Evolutionary conservation across 2,113 vertebrate species (phyloP).

Genomic region (Xiphorhynchus elegans): DNA sequence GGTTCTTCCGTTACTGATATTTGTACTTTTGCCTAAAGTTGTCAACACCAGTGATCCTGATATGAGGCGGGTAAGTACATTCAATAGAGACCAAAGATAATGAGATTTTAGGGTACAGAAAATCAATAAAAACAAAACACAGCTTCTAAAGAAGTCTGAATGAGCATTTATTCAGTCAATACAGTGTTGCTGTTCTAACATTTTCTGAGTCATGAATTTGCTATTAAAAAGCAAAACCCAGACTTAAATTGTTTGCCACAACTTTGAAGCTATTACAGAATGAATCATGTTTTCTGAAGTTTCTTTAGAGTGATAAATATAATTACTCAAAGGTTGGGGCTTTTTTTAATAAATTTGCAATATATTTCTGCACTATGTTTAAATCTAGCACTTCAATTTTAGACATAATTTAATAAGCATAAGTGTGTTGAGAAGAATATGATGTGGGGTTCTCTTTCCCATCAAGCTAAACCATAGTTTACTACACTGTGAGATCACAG

Average conservation of each 20-base stretch:
- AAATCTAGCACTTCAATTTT: background rate
- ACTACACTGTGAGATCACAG: background rate
- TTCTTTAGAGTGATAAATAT: background rate
- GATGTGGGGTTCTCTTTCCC: background rate
- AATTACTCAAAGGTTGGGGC: background rate
- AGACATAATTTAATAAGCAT: background rate
- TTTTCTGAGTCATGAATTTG: background rate
- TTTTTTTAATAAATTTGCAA: background rate
- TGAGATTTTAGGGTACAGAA: background rate
- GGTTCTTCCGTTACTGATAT: constrained; percentile 96
- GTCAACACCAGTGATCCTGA: constrained; percentile 99
- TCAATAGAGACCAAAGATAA: background rate
- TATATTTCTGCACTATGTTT: background rate
- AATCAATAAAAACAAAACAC: background rate
- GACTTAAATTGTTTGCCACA: background rate
- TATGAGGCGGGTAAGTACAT: constrained; percentile 91
- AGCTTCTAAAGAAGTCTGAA: background rate
- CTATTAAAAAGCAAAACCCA: background rate
- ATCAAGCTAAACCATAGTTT: background rate
- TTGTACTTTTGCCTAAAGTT: constrained; percentile 96
- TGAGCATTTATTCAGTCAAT: background rate
- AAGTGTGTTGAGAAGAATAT: background rate
- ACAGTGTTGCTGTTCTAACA: background rate
- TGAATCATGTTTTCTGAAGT: background rate
- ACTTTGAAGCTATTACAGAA: background rate